These are phyloP conservation scores for Pocota personata DNA, from an alignment of 2,888 invertebrate genomes.

Conservation along the genomic window DNA sequence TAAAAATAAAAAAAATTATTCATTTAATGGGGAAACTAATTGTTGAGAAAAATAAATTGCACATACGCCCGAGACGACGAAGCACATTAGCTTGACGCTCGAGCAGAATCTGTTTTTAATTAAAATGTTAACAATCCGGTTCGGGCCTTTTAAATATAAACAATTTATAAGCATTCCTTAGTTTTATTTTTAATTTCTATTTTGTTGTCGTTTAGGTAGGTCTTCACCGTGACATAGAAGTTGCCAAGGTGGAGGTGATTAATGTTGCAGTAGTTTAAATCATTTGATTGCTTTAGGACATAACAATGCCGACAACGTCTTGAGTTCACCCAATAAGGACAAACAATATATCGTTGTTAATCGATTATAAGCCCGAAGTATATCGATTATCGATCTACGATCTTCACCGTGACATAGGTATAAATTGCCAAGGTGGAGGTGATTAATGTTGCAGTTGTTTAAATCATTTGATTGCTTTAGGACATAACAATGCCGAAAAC, in stretches of 20 bases:
- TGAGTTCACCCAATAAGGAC: too few species aligned
- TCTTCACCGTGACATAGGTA: too few species aligned
- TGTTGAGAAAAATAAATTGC: constrained; percentile 10
- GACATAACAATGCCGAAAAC: too few species aligned
- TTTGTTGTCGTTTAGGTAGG: background rate
- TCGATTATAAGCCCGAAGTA: too few species aligned
- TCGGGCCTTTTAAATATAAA: constrained; percentile 36
- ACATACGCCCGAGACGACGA: constrained; percentile 37
- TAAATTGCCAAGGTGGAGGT: too few species aligned
- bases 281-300: too few species aligned
- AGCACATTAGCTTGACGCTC: background rate
- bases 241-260: constrained; percentile 3
- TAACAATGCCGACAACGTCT: too few species aligned
- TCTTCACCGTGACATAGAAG: background rate
- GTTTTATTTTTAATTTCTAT: background rate
- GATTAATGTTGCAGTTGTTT: too few species aligned
- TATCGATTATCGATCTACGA: too few species aligned
- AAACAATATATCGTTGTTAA: too few species aligned
- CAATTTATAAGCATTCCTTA: constrained; percentile 1
- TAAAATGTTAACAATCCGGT: constrained; percentile 34
- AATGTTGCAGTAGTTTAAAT: background rate
- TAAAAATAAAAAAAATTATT: background rate
- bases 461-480: too few species aligned
- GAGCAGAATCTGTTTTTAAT: constrained; percentile 56
- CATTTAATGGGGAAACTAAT: constrained; percentile 47